Evolutionary conservation across 2,888 invertebrate species (phyloP).

Genomic region (Cataglyphis rosenhaueri): DNA sequence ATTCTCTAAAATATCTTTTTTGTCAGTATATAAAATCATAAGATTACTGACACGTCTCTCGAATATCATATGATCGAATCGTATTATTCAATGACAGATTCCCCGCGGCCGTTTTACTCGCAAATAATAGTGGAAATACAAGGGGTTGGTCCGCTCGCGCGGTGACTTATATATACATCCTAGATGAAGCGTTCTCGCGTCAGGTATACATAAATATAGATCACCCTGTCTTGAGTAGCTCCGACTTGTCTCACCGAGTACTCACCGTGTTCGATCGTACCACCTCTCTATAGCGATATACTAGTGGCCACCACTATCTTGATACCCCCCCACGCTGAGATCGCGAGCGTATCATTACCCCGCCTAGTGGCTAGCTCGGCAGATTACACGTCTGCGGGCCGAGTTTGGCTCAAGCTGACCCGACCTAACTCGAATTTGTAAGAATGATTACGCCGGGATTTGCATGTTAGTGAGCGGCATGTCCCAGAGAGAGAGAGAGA

Average conservation of each 20-base stretch:
- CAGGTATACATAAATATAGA: slow-evolving; percentile 45
- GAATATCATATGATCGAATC: background rate
- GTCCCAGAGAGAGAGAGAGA: slow-evolving; percentile 1
- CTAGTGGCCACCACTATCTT: slow-evolving; percentile 70
- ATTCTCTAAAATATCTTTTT: background rate
- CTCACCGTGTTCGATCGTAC: slow-evolving; percentile 33
- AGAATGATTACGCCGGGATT: slow-evolving; percentile 66
- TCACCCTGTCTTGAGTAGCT: slow-evolving; percentile 24
- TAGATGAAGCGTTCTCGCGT: slow-evolving; percentile 43
- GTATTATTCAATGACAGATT: slow-evolving; percentile 11
- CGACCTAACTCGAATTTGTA: slow-evolving; percentile 73
- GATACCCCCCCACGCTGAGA: slow-evolving; percentile 75
- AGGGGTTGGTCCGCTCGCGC: slow-evolving; percentile 5
- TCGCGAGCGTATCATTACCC: slow-evolving; percentile 84
- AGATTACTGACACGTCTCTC: background rate
- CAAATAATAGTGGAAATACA: slow-evolving; percentile 28
- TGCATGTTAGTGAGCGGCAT: slow-evolving; percentile 65
- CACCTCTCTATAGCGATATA: slow-evolving; percentile 53
- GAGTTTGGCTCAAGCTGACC: slow-evolving; percentile 65
- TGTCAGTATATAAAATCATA: background rate
- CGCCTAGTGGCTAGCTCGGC: slow-evolving; percentile 85
- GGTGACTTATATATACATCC: background rate
- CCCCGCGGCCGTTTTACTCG: slow-evolving; percentile 3
- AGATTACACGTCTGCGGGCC: slow-evolving; percentile 84
- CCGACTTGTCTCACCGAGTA: slow-evolving; percentile 51